These are phyloP conservation scores for Podarcis lilfordi DNA, from an alignment of 2,797 vertebrate genomes.

Conservation along the genomic window DNA sequence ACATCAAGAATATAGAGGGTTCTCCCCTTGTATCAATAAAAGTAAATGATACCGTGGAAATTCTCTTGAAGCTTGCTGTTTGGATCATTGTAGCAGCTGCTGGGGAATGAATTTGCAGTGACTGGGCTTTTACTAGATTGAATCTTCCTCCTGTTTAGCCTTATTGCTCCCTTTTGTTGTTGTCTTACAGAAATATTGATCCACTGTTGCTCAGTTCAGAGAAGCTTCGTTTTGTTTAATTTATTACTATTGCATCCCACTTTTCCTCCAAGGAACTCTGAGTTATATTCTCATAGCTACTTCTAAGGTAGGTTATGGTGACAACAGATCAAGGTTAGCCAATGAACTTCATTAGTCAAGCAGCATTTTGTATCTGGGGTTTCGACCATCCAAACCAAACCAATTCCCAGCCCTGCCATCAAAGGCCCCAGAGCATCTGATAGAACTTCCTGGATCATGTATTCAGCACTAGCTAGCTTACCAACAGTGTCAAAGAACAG, in stretches of 20 bases:
- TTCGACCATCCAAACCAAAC: neutral
- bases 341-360: neutral
- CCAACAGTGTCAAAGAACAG: neutral
- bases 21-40: neutral
- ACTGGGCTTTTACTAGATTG: neutral
- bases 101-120: neutral
- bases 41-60: neutral
- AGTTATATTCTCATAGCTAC: neutral
- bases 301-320: neutral
- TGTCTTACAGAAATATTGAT: neutral
- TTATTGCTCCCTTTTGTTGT: neutral
- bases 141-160: neutral
- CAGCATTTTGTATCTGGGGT: neutral
- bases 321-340: neutral
- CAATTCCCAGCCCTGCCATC: neutral
- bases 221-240: neutral
- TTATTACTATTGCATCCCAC: neutral
- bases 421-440: neutral
- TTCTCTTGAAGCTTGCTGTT: neutral
- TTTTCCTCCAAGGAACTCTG: neutral
- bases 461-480: neutral
- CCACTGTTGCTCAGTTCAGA: neutral
- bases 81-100: neutral
- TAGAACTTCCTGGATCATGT: neutral
- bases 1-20: neutral